Evolutionary conservation across 2,113 vertebrate species (phyloP), one percentile per base, ranked within the genome.

Genomic region (Pterocles burchelli): DNA sequence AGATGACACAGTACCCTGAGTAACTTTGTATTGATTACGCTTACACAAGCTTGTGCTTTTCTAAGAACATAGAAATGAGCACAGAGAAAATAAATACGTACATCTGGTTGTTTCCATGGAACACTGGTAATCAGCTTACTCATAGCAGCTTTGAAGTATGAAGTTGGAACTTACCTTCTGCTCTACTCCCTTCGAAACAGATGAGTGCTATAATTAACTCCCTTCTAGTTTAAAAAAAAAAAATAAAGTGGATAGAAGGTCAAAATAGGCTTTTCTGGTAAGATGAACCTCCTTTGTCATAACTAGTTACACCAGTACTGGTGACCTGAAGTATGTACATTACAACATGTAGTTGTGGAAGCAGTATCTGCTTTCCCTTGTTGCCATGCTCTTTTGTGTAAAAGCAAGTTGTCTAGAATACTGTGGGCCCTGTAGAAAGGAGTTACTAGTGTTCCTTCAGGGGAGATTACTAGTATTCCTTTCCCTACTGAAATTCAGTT

Each of bases 11-110:
- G 66, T 92, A 92, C 95, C 96, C 96, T 96, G 96, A 97, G 96
- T 92, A 95, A 95, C 86, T 96, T 63, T 81, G 72, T 95, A 94
- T 96, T 95, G 95, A 91, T 93, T 89, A 93, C 0, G 41, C 93
- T 96, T 93, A 88, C 2, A 52, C 48, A 94, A 96, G 95, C 88
- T 96, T 96, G 96, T 96, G 96, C 96, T 96, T 97, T 96, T 96
- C 93, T 92, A 95, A 93, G 93, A 95, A 93, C 62, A 72, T 2
- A 90, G 90, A 95, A 92, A 54, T n/a, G 52, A 92, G 67, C 82
- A 90, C 62, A 41, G 88, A 95, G 73, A 83, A 94, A 94, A 74
- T 79, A 88, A 92, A 19, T 46, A 66, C 75, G 55, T 74, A 81
- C 70, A 72, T 75, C 88, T 72, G 85, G 88, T 86, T 90, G 90